Base-by-base conservation (phyloP, 2,113 vertebrate genomes). In the Sorex araneus region DNA sequence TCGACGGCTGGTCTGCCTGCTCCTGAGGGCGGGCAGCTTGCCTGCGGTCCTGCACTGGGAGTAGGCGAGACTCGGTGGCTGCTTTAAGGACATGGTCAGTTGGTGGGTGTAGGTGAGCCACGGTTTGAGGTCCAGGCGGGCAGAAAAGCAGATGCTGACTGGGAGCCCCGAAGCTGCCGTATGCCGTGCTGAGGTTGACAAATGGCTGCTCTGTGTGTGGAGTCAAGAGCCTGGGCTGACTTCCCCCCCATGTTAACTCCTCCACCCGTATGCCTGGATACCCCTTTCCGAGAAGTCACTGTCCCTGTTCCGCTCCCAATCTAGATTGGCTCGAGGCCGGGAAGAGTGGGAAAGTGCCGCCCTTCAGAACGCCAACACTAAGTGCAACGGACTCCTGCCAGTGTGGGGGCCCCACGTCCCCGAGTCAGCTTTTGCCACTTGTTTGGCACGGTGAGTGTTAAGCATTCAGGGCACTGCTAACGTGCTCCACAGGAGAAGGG, bases 261-360 rank as follows among this genome's bases (percentile, higher is more conserved):
- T 4, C 7, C 7, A 16, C 21, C 21, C 2, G 1, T 16, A 11
- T 0, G 4, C 21, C 70, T 54, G 30, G 32, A 27, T 30, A 12
- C 47, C 73, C 40, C 1, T 63, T 71, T 50, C 30, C 75, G 57
- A 64, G 13, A 50, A 23, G 18, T 60, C 57, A 40, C 40, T 40
- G 40, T n/a, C 89, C 47, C 47, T 50, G 47, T 60, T 60, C 21
- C 67, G 50, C 3, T 70, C 45, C 50, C 36, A 0, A 0, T 36
- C 77, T 96, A 99, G 99, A 90, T 96, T 99, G 67, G 99, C 99
- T 36, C 98, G 99, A 3, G 99, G 99, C 69, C 98, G 99, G 10
- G 99, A 99, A 93, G 99, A 99, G 89, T 99, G 99, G 99, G 99
- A 99, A 75, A 99, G 99, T 11, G 99, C 99, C 0, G 99, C 99